phyloP scores from a whole-genome alignment of 2,888 invertebrate species.

The Agrotis ipsilon region DNA sequence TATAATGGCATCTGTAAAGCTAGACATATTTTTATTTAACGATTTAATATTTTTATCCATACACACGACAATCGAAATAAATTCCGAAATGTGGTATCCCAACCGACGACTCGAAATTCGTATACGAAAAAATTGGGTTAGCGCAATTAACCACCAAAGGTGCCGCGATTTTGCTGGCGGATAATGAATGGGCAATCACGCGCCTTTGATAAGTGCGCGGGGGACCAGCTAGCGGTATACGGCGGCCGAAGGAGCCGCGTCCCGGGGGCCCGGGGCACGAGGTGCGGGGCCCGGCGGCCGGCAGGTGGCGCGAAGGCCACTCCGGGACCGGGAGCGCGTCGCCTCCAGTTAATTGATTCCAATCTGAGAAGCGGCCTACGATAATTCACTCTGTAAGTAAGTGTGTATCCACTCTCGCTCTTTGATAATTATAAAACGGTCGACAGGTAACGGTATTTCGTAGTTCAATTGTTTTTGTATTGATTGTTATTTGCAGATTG shows the following conservation, averaged over 20 bases:
- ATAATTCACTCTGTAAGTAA: constrained; percentile 82
- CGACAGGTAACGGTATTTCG: constrained; percentile 72
- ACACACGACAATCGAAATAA: constrained; percentile 60
- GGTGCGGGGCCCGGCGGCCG: constrained; percentile 54
- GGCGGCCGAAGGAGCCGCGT: constrained; percentile 56
- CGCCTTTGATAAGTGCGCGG: constrained; percentile 73
- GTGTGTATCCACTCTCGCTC: constrained; percentile 77
- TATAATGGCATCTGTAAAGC: constrained; percentile 28
- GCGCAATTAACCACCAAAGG: constrained; percentile 79
- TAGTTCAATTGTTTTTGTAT: constrained; percentile 61
- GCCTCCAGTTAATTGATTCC: constrained; percentile 88
- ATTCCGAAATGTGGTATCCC: constrained; percentile 58
- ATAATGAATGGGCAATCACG: constrained; percentile 82
- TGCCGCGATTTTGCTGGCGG: constrained; percentile 78
- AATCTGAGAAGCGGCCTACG: constrained; percentile 83
- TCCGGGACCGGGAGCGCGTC: constrained; percentile 81
- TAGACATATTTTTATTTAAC: constrained; percentile 36
- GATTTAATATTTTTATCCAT: constrained; percentile 34
- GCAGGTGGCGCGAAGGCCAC: constrained; percentile 88
- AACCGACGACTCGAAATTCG: constrained; percentile 60
- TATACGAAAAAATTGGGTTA: constrained; percentile 74
- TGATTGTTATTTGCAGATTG: constrained; percentile 26
- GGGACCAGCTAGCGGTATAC: constrained; percentile 64
- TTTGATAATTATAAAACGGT: constrained; percentile 73
- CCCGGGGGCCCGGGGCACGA: constrained; percentile 40